phyloP scores from a whole-genome alignment of 1,140 invertebrate genomes.

The Caenorhabditis latens region DNA sequence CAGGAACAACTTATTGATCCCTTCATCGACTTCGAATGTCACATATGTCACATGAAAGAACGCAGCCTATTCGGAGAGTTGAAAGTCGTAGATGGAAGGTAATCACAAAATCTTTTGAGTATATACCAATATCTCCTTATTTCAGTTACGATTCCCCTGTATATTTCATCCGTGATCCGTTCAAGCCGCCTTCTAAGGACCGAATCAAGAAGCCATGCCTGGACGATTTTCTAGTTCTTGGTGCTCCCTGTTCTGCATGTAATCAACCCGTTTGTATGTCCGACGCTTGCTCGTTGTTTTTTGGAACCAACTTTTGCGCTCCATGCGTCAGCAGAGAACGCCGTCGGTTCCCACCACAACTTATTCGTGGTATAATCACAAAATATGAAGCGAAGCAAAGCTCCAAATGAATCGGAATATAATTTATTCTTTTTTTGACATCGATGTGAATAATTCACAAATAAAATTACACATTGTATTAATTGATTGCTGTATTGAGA shows the following conservation, averaged over 20 bases:
- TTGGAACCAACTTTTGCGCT: conserved; percentile 27
- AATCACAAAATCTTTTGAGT: neutral
- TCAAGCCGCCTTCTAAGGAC: conserved; percentile 20
- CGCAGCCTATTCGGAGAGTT: conserved; percentile 23
- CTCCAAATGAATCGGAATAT: neutral
- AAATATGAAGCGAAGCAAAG: conserved; percentile 29
- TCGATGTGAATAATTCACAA: neutral
- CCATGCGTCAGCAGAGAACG: conserved; percentile 25
- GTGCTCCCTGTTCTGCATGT: conserved; percentile 31
- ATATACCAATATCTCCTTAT: neutral
- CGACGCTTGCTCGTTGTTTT: conserved; percentile 25
- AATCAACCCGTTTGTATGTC: conserved; percentile 43
- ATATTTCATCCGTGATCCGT: conserved; percentile 42
- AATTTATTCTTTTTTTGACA: neutral
- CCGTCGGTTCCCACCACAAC: conserved; percentile 11
- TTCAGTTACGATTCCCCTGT: conserved; percentile 42
- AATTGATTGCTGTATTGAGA: neutral
- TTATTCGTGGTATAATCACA: conserved; percentile 19
- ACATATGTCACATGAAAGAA: conserved; percentile 20
- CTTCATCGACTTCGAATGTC: conserved; percentile 44
- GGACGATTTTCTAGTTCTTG: conserved; percentile 27
- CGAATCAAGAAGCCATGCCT: conserved; percentile 24
- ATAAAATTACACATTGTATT: conserved; percentile 10
- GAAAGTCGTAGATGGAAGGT: conserved; percentile 26
- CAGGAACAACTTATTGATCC: conserved; percentile 18